Conservation (phyloP, 2,113 vertebrate species). For the Eretmochelys imbricata region DNA sequence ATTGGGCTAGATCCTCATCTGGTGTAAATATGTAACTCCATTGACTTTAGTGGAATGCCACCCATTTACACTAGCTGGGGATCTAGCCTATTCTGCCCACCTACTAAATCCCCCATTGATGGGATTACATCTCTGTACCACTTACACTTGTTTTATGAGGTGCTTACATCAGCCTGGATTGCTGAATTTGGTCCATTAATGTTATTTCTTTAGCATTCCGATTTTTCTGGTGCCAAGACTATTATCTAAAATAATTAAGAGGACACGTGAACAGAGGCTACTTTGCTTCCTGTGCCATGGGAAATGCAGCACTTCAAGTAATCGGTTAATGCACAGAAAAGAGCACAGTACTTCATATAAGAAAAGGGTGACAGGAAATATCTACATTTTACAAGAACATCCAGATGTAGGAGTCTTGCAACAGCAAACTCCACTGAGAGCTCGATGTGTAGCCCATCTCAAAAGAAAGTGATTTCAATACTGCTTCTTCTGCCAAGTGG, state of each 20-base stretch:
- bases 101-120: fast-evolving
- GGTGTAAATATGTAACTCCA: neutral
- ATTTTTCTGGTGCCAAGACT: neutral
- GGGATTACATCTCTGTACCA: neutral
- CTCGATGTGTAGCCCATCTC: neutral
- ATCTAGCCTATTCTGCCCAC: neutral
- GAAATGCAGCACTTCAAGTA: fast-evolving
- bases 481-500: slow-evolving; percentile 8
- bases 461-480: neutral
- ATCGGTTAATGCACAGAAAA: neutral
- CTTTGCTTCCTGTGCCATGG: neutral
- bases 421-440: neutral
- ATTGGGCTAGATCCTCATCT: fast-evolving
- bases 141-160: neutral
- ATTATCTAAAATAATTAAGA: neutral
- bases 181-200: neutral
- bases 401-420: neutral
- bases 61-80: fast-evolving
- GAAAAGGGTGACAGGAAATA: neutral
- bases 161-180: neutral
- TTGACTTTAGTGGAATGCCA: fast-evolving
- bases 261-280: fast-evolving
- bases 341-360: fast-evolving
- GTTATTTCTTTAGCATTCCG: neutral
- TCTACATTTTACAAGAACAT: neutral